Evolutionary conservation across 1,140 invertebrate genomes (phyloP), one percentile per base, ranked within the genome.

Genomic region (Zaprionus tsacasi): DNA sequence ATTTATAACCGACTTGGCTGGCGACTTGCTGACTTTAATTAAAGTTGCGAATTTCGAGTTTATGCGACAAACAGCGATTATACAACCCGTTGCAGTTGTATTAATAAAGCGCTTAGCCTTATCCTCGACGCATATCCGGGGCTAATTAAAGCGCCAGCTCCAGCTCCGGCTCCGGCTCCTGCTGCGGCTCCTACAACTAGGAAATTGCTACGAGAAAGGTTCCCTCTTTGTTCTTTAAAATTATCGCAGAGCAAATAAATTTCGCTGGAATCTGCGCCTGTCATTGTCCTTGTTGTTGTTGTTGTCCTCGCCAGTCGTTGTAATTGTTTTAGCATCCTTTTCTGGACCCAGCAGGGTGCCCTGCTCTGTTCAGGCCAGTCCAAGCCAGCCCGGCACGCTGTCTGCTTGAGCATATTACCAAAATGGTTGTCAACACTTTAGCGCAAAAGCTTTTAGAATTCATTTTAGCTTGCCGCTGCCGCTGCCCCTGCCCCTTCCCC

Each of bases 361-460:
- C 11, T 21, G 38, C 15, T 33, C 3, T 6, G 15, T 6, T 33
- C 21, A 21, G 21, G 21, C 21, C 21, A 21, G 21, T 1, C 21
- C 21, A 21, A 2, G 21, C 21, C 45, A 10, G 57, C 21, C 72
- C 35, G 35, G 30, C 33, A 13, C 15, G n/a, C 48, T 59, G 50
- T 35, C 69, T 72, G 70, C 64, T 58, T 65, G 59, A 76, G 73
- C 69, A 71, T 76, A 78, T 78, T 78, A 75, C 70, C 76, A 69
- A 78, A 78, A 75, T 78, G 71, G 71, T 65, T 78, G 76, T 78
- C 76, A 78, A 78, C 76, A 78, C 76, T 78, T 78, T 78, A 64
- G 64, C 70, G 70, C 64, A 78, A 78, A 78, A 78, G 76, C 76
- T 78, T 78, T 77, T 78, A 78, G 76, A 78, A 78, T 78, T 74